Percentiles rank a stretch among this genome's conserved stretches.
Conservation (phyloP, 1,140 invertebrate genomes). For the Gryllus bimaculatus region DNA sequence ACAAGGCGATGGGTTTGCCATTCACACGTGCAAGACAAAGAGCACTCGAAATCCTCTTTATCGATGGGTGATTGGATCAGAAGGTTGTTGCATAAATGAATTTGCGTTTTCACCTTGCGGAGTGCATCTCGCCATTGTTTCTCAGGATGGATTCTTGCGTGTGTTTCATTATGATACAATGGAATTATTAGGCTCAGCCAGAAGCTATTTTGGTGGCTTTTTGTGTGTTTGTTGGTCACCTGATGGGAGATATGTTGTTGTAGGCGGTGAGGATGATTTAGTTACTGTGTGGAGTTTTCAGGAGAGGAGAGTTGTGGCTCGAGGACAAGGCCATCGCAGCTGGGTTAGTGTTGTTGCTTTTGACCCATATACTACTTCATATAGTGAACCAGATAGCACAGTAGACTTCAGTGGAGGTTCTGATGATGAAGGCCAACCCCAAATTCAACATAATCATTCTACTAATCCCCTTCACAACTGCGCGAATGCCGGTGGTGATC, state of each 20-base stretch:
- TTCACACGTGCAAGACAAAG: slow-evolving; percentile 94
- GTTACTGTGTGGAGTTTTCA: slow-evolving; percentile 95
- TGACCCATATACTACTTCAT: slow-evolving; percentile 78
- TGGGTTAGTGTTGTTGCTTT: slow-evolving; percentile 98
- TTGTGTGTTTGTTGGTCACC: slow-evolving; percentile 96
- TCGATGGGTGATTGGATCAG: slow-evolving; percentile 69
- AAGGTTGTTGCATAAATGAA: slow-evolving; percentile 84
- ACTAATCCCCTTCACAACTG: slow-evolving; percentile 19
- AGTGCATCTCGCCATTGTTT: slow-evolving; percentile 82
- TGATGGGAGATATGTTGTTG: slow-evolving; percentile 89
- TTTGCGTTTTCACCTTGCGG: slow-evolving; percentile 95
- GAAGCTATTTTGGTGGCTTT: slow-evolving; percentile 95
- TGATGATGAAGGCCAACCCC: slow-evolving; percentile 42
- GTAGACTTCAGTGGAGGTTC: slow-evolving; percentile 34
- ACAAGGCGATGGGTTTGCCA: slow-evolving; percentile 85
- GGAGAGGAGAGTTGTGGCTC: slow-evolving; percentile 86
- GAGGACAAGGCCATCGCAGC: slow-evolving; percentile 88
- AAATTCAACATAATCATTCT: slow-evolving; percentile 19
- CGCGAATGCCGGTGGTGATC: slow-evolving; percentile 23
- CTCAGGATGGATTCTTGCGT: slow-evolving; percentile 91
- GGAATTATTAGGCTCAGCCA: slow-evolving; percentile 82
- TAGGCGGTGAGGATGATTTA: slow-evolving; percentile 97
- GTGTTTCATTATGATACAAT: slow-evolving; percentile 96
- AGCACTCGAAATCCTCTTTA: slow-evolving; percentile 92
- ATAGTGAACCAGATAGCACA: slow-evolving; percentile 31